phyloP scores from a whole-genome alignment of 1,140 invertebrate species.

The Adelges cooleyi region DNA sequence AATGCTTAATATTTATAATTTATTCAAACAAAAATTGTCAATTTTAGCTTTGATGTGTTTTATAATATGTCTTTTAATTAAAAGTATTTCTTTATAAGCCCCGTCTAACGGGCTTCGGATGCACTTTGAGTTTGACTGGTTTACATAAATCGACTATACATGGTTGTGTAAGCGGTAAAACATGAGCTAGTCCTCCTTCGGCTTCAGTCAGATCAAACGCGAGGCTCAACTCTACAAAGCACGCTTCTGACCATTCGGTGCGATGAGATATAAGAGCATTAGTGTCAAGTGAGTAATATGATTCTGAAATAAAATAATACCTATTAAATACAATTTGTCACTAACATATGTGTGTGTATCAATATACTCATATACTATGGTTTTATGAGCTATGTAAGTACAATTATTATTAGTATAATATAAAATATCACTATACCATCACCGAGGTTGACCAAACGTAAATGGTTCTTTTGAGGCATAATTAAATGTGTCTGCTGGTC shows the following conservation, averaged over 20 bases:
- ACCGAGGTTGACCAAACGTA: slow-evolving; percentile 35
- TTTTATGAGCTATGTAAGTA: neutral
- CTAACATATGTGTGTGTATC: too few species aligned
- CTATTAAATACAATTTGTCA: too few species aligned
- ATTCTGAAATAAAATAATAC: slow-evolving; percentile 36
- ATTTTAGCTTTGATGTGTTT: neutral
- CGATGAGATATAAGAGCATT: slow-evolving; percentile 80
- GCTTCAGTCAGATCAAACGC: slow-evolving; percentile 65
- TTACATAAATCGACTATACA: slow-evolving; percentile 74
- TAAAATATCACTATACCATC: too few species aligned
- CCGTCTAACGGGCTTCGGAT: slow-evolving; percentile 75
- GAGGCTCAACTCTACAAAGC: slow-evolving; percentile 73
- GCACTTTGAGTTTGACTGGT: slow-evolving; percentile 77
- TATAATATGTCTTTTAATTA: neutral
- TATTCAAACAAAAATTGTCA: too few species aligned
- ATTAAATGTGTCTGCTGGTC: slow-evolving; percentile 78
- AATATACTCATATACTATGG: too few species aligned
- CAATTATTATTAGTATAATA: too few species aligned
- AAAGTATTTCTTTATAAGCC: slow-evolving; percentile 58
- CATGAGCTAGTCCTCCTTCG: slow-evolving; percentile 41
- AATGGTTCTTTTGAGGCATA: slow-evolving; percentile 57
- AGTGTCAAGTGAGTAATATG: slow-evolving; percentile 65
- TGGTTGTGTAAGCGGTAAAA: slow-evolving; percentile 47
- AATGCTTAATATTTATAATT: too few species aligned
- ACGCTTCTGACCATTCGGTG: slow-evolving; percentile 71